A percentile compares a stretch with the other conserved stretches of the same genome.
These are phyloP conservation scores for Zaprionus lachaisei DNA, from an alignment of 1,140 invertebrate species.

Conservation along the genomic window DNA sequence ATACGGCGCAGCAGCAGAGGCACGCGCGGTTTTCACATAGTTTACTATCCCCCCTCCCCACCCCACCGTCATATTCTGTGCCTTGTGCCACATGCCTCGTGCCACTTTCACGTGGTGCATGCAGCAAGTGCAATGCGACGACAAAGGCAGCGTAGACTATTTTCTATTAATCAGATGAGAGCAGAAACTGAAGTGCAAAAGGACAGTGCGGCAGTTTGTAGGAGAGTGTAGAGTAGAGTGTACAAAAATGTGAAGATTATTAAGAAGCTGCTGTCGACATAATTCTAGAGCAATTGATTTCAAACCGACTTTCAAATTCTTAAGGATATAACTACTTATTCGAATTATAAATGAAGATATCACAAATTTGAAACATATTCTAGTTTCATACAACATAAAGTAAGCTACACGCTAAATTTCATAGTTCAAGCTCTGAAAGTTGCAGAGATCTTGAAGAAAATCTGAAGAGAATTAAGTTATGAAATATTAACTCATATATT, in stretches of 20 bases:
- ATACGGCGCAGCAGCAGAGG: neutral
- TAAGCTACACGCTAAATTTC: too few relatives aligned
- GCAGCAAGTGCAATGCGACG: slow-evolving; percentile 59
- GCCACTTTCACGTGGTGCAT: neutral
- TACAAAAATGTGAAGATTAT: neutral
- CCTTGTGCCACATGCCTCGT: neutral
- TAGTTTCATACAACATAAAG: too few relatives aligned
- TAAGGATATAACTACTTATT: too few relatives aligned
- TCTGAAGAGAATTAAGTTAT: too few relatives aligned
- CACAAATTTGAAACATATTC: too few relatives aligned
- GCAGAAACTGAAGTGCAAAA: neutral
- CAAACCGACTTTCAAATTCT: too few relatives aligned
- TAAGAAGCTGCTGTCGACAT: too few relatives aligned
- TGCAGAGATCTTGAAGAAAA: too few relatives aligned
- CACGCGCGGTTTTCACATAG: slow-evolving; percentile 15
- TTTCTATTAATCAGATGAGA: neutral
- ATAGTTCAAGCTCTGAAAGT: too few relatives aligned
- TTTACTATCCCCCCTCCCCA: slow-evolving; percentile 9
- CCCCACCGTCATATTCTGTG: neutral
- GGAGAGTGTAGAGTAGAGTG: neutral
- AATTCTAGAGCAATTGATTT: too few relatives aligned
- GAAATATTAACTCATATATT: too few relatives aligned
- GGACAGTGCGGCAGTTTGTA: neutral
- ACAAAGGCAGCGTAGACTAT: slow-evolving; percentile 51
- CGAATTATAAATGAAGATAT: too few relatives aligned